Conservation (phyloP, 1,140 invertebrate species). For the Solenopsis fugax region DNA sequence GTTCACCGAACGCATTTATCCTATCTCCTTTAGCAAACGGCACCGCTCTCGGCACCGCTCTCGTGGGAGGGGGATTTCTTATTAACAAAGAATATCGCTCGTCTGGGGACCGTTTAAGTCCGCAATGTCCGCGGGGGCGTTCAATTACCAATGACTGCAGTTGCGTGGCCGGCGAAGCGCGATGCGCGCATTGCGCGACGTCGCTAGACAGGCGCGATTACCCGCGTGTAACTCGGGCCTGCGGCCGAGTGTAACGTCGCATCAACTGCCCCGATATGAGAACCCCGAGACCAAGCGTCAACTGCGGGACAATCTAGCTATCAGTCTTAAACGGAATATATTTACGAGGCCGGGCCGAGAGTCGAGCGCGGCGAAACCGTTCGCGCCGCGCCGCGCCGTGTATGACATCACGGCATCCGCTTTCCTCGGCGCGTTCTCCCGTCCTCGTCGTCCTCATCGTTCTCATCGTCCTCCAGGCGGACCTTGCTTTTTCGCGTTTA, state of each 20-base stretch:
- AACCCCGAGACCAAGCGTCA: conserved; percentile 70
- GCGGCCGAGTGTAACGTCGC: conserved; percentile 44
- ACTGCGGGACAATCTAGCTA: conserved; percentile 76
- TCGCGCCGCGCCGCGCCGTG: not conserved
- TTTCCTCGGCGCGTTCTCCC: conserved; percentile 25
- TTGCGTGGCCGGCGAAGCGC: conserved; percentile 24
- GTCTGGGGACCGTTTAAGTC: conserved; percentile 52
- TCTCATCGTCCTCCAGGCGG: not conserved
- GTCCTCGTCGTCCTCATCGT: not conserved
- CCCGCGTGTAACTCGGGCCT: conserved; percentile 19
- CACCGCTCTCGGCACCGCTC: not conserved
- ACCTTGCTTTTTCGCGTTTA: conserved; percentile 33
- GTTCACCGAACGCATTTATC: not conserved
- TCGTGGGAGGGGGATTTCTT: not conserved
- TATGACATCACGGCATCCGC: conserved; percentile 56
- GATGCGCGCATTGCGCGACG: not conserved
- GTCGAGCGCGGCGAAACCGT: not conserved
- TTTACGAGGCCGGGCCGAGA: conserved; percentile 69
- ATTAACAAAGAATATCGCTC: conserved; percentile 48
- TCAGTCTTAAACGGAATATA: conserved; percentile 78
- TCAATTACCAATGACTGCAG: conserved; percentile 52
- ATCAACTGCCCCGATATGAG: conserved; percentile 71
- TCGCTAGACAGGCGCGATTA: conserved; percentile 53
- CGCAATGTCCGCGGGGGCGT: conserved; percentile 54
- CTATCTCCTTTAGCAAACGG: not conserved